Evolutionary conservation across 2,888 invertebrate species (phyloP), one percentile per base, ranked within the genome.

Genomic region (Odiellus spinosus): DNA sequence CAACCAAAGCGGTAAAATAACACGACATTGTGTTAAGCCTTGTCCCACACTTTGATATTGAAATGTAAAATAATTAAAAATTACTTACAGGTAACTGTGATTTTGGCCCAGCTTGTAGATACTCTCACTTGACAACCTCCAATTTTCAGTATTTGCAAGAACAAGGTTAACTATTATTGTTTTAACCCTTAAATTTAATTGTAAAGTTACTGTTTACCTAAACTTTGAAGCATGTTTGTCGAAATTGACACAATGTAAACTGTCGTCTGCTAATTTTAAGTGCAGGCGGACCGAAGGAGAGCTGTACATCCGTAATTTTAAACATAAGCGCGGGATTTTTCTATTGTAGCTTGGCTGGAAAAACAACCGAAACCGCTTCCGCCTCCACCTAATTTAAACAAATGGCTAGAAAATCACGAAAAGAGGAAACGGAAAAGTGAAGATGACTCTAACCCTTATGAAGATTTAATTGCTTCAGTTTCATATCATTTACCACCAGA

Each of bases 51-150:
- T 26, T 26, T n/a, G n/a, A n/a, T n/a, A 26, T 26, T 4, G 26
- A 26, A 8, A 8, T 26, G 26, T 26, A 26, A 26, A 26, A 26
- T 26, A 26, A 6, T 8, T 26, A 6, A 26, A 26, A 26, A 6
- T 4, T 26, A 26, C 26, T 47, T 40, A 10, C 11, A 50, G 54
- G 53, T 14, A 15, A 47, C 12, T 55, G 54, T 47, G 53, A 71
- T 12, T 82, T 77, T 67, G 78, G 77, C 14, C 67, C 68, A 2
- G 71, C 72, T 45, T 82, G 82, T 59, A 73, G 74, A 58, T 79
- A 72, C 59, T 76, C 78, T 1, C 82, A 82, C 62, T 78, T 77
- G 47, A 71, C 72, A 1, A 67, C 65, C n/a, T 71, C 73, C 41
- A 71, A 78, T 62, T 61, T 81, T 14, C 67, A 73, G 61, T 67